phyloP scores from a whole-genome alignment of 2,888 invertebrate species.

The Chamaedrilus cognettii region DNA sequence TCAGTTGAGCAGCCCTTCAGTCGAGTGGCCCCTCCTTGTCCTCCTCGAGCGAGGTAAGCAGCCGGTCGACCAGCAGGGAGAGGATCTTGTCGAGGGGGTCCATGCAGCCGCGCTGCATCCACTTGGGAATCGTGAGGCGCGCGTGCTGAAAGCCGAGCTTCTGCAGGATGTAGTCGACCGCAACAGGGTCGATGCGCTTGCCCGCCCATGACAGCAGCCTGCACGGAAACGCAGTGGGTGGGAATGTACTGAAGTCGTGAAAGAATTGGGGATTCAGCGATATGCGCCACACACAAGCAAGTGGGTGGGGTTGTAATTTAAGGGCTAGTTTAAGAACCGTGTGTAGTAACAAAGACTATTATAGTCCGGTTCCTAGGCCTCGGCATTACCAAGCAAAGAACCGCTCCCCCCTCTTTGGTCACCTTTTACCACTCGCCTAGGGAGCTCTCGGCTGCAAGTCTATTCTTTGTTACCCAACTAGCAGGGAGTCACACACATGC shows the following conservation, averaged over 20 bases:
- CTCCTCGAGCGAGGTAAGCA: constrained; percentile 37
- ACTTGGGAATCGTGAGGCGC: constrained; percentile 97
- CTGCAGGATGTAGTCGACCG: constrained; percentile 97
- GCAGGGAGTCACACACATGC: too few relatives aligned
- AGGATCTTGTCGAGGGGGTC: constrained; percentile 91
- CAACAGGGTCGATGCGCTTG: constrained; percentile 96
- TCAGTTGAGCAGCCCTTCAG: too few relatives aligned
- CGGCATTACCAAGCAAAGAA: too few relatives aligned
- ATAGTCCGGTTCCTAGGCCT: too few relatives aligned
- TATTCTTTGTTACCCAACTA: too few relatives aligned
- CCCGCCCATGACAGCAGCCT: constrained; percentile 76
- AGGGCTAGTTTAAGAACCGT: background rate
- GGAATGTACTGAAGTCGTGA: background rate
- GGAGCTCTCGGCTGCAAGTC: too few relatives aligned
- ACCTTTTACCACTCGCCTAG: too few relatives aligned
- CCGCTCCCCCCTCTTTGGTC: too few relatives aligned
- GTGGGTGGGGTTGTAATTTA: background rate
- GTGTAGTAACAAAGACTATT: too few relatives aligned
- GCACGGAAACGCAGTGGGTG: too few relatives aligned
- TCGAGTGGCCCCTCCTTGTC: too few relatives aligned
- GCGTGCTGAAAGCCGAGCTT: constrained; percentile 98
- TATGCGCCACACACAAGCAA: background rate
- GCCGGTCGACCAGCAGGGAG: constrained; percentile 52
- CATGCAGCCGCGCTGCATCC: constrained; percentile 98
- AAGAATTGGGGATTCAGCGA: background rate